phyloP scores from a whole-genome alignment of 2,797 vertebrate genomes.

The Argyrosomus regius region DNA sequence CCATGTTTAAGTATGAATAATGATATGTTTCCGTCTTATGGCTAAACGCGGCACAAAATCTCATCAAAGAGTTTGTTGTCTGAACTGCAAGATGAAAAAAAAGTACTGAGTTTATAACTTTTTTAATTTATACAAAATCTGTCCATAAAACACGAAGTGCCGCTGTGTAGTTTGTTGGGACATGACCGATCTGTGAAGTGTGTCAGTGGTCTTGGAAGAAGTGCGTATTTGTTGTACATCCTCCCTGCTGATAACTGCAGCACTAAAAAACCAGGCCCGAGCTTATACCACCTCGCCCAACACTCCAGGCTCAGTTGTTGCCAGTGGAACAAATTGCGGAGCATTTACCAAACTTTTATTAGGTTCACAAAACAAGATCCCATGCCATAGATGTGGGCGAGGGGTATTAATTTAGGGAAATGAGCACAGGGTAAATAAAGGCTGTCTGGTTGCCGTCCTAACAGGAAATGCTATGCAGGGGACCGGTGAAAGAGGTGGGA shows the following conservation, averaged over 20 bases:
- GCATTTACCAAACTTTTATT: slow-evolving; percentile 82
- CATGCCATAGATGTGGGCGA: slow-evolving; percentile 79
- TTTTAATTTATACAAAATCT: not conserved
- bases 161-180: not conserved
- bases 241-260: slow-evolving; percentile 28
- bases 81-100: not conserved
- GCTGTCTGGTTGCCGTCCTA: slow-evolving; percentile 81
- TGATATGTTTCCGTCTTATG: not conserved
- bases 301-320: slow-evolving; percentile 51
- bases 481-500: slow-evolving; percentile 66
- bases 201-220: slow-evolving; percentile 25
- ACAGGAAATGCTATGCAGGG: slow-evolving; percentile 85
- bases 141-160: not conserved
- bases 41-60: not conserved
- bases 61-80: not conserved
- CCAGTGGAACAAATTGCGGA: slow-evolving; percentile 75
- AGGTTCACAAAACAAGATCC: slow-evolving; percentile 78
- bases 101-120: not conserved
- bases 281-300: slow-evolving; percentile 38
- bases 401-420: slow-evolving; percentile 84
- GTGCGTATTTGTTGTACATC: slow-evolving; percentile 33
- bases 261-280: slow-evolving; percentile 16
- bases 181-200: slow-evolving; percentile 19
- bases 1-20: not conserved
- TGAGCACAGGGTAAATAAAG: slow-evolving; percentile 82